Conservation (phyloP, 2,888 invertebrate genomes). For the Geophilus truncorum region DNA sequence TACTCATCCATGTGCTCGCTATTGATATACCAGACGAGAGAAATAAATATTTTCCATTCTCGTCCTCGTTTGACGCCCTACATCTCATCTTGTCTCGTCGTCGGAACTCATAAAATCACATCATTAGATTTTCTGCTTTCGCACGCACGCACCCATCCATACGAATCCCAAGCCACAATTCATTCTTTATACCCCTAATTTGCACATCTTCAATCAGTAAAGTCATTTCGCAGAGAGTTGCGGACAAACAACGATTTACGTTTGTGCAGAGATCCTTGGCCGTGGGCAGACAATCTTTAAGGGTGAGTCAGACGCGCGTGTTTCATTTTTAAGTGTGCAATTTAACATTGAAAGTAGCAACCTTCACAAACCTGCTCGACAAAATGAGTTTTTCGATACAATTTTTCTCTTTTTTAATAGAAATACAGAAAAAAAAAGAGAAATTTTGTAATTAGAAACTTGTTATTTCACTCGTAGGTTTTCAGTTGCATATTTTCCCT, state of each 20-base stretch:
- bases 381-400: no score
- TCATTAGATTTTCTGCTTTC: background rate
- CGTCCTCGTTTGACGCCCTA: background rate
- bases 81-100: background rate
- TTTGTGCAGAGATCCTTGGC: background rate
- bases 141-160: background rate
- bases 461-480: no score
- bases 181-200: background rate
- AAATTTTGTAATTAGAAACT: no score
- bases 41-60: constrained; percentile 2
- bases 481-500: no score
- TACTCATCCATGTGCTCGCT: background rate
- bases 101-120: background rate
- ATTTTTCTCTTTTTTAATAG: no score
- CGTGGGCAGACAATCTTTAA: background rate
- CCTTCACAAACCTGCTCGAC: no score
- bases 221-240: background rate
- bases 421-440: no score
- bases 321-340: background rate
- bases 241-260: background rate
- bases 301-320: background rate
- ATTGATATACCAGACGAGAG: background rate
- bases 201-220: background rate
- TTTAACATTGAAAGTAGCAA: background rate
- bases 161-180: background rate